Percentiles rank a stretch among this genome's conserved stretches.
Conservation (phyloP, 2,888 invertebrate species). For the Coremacera marginata region DNA sequence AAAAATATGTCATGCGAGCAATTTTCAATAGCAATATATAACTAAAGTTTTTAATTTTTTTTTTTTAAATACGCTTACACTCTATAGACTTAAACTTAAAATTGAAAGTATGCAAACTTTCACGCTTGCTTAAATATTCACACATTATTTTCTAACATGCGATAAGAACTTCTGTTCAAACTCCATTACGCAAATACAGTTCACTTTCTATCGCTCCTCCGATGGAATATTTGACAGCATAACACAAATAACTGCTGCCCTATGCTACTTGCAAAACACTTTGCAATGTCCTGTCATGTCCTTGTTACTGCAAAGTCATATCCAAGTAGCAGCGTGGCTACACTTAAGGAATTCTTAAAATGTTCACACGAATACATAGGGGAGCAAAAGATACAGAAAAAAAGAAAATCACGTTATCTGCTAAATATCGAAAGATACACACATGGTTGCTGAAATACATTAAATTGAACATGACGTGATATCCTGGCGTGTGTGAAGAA, state of each 20-base stretch:
- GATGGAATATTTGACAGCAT: not conserved
- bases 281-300: not conserved
- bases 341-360: constrained; percentile 19
- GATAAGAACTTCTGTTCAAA: not conserved
- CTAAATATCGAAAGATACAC: not conserved
- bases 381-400: not conserved
- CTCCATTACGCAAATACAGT: not conserved
- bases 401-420: constrained; percentile 4
- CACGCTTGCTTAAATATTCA: no score
- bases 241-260: constrained; percentile 7
- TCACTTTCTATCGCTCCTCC: not conserved
- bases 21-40: no score
- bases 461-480: constrained; percentile 2
- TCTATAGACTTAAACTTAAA: no score
- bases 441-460: constrained; percentile 14
- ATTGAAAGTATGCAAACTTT: no score
- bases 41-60: no score
- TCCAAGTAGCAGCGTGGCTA: not conserved
- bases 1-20: no score
- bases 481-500: constrained; percentile 14
- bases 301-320: constrained; percentile 9
- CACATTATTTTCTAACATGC: no score
- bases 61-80: no score
- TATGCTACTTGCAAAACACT: not conserved
- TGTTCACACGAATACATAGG: not conserved